Base-by-base conservation (phyloP, 1,140 invertebrate genomes). In the Halyomorpha halys region DNA sequence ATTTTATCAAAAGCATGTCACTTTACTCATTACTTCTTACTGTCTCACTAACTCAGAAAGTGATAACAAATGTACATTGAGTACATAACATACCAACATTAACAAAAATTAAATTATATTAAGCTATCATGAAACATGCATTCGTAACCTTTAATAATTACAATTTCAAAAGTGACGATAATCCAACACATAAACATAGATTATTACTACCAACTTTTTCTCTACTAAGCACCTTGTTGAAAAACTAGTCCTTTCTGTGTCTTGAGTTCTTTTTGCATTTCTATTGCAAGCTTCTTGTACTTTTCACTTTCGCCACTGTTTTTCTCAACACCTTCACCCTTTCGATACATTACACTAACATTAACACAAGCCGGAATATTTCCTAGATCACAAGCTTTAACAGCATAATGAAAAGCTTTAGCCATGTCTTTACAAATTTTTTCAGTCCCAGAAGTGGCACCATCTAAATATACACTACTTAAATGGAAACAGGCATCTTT, bases 321-420 rank as follows among this genome's bases (percentile, higher is more conserved):
- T 71, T 89, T 84, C 59, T 84, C 80, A 0, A 83, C 85, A 1
- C 90, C 80, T 53, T 79, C 76, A 16, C 79, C 79, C 67, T 73
- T 74, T 49, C 67, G 70, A 72, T 91, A 90, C 88, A 92, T 90
- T 69, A 87, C 81, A 68, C 89, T 87, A 2, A 94, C 71, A 78
- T 95, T 95, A 0, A 83, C 84, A 78, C 93, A 96, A 2, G 89
- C 88, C 71, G 86, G 87, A 63, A 90, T 81, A 73, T 9, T 59
- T 4, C 85, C 85, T 13, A 85, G 72, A 67, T 92, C 84, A 74
- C 93, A 96, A 0, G 83, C 86, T 73, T 83, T 86, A 45, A 81
- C 71, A 0, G 87, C 84, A 68, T 82, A 85, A 62, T 83, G 76
- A 73, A 89, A 91, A 0, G 90, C 90, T 74, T 88, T 83, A 44